Percentiles rank a stretch among this genome's conserved stretches.
Conservation (phyloP, 1,140 invertebrate species). For the Drosophila tropicalis region DNA sequence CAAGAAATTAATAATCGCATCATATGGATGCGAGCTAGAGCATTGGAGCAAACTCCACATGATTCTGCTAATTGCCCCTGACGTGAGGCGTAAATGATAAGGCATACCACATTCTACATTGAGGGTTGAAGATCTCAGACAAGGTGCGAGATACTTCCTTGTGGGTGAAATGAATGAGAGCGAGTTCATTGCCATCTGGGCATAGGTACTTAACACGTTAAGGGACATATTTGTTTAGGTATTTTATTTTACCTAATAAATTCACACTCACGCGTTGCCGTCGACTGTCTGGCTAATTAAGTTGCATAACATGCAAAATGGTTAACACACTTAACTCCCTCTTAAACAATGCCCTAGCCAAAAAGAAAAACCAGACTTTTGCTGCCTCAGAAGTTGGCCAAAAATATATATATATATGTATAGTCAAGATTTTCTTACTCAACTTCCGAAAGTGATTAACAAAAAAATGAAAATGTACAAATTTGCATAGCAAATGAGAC, state of each 20-base stretch:
- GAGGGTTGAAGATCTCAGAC: slow-evolving; percentile 8
- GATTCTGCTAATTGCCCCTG: slow-evolving; percentile 71
- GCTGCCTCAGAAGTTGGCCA: slow-evolving; percentile 39
- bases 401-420: slow-evolving; percentile 24
- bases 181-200: slow-evolving; percentile 64
- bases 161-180: slow-evolving; percentile 48
- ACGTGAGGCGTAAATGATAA: slow-evolving; percentile 78
- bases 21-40: slow-evolving; percentile 50
- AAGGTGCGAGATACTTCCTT: slow-evolving; percentile 33
- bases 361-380: slow-evolving; percentile 25
- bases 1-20: slow-evolving; percentile 81
- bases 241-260: slow-evolving; percentile 33
- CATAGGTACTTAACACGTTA: slow-evolving; percentile 4
- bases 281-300: slow-evolving; percentile 28
- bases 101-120: slow-evolving; percentile 5
- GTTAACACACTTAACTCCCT: slow-evolving; percentile 37
- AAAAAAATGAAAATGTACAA: slow-evolving; percentile 34
- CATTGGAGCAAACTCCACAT: slow-evolving; percentile 19
- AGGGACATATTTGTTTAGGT: slow-evolving; percentile 1
- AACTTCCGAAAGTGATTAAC: slow-evolving; percentile 69
- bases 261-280: slow-evolving; percentile 28
- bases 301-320: slow-evolving; percentile 16
- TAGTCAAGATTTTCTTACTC: slow-evolving; percentile 38
- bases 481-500: slow-evolving; percentile 26
- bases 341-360: slow-evolving; percentile 46